Percentiles rank a stretch among this genome's conserved stretches.
These are phyloP conservation scores for Drosophila anomelani DNA, from an alignment of 2,888 invertebrate species.

Conservation along the genomic window DNA sequence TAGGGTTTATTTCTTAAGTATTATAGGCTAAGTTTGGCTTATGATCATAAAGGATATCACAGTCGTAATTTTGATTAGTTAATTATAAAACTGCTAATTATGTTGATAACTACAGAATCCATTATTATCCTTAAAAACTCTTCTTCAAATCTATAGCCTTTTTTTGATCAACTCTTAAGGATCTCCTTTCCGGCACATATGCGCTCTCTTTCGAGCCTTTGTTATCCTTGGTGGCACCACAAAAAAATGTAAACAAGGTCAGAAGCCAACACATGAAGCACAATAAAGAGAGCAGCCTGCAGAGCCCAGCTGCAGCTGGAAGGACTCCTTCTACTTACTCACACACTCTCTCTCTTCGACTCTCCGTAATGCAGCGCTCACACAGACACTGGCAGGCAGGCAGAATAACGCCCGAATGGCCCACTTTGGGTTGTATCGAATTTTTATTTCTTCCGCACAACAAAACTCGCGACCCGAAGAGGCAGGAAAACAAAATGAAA, in stretches of 20 bases:
- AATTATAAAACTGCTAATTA: not conserved
- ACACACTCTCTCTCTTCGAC: conserved; percentile 30
- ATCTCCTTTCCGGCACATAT: conserved; percentile 21
- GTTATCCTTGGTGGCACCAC: conserved; percentile 4
- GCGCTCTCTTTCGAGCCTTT: conserved; percentile 11
- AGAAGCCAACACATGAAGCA: conserved; percentile 24
- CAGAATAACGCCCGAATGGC: conserved; percentile 49
- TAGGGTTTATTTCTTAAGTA: not conserved
- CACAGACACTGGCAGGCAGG: conserved; percentile 16
- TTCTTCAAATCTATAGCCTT: not conserved
- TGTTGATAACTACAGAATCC: accelerated
- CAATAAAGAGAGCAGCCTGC: conserved; percentile 39
- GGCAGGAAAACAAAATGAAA: conserved; percentile 21
- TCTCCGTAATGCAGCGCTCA: conserved; percentile 22
- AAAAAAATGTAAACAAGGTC: conserved; percentile 37
- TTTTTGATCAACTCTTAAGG: conserved; percentile 1
- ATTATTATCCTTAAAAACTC: too few relatives aligned
- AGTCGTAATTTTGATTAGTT: accelerated
- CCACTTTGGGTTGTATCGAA: conserved; percentile 72
- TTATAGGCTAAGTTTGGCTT: too few relatives aligned
- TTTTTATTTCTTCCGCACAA: conserved; percentile 51
- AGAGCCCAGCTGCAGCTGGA: conserved; percentile 24
- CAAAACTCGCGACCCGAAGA: conserved; percentile 53
- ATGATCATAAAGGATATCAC: not conserved
- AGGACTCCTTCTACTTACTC: conserved; percentile 30